Evolutionary conservation across 53 echinoderm and acorn worm genomes (phyloP).

Genomic region (Echinarachnius parma): DNA sequence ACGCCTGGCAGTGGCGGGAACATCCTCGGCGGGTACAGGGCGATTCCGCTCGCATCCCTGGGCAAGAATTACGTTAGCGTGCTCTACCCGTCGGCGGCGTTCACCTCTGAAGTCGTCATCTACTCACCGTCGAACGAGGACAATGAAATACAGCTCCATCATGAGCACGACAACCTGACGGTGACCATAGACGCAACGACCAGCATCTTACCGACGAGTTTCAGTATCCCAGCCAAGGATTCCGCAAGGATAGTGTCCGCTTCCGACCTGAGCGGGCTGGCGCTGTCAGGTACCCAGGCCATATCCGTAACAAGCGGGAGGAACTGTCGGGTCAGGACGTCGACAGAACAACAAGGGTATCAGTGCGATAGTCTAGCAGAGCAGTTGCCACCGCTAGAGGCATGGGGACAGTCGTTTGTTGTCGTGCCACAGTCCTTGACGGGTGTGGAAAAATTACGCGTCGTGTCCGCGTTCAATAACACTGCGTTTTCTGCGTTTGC

Average conservation of each 20-base stretch:
- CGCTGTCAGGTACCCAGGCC: not conserved
- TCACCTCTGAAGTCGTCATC: constrained; percentile 7
- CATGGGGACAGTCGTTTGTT: constrained; percentile 42
- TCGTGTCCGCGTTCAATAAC: constrained; percentile 33
- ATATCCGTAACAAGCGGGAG: constrained; percentile 1
- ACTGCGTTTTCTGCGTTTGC: constrained; percentile 2
- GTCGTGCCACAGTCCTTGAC: constrained; percentile 6
- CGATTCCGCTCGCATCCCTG: constrained; percentile 30
- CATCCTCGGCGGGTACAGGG: constrained; percentile 41
- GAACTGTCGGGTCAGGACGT: not conserved
- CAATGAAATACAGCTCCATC: not conserved
- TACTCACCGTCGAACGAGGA: not conserved
- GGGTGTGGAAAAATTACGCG: constrained; percentile 11
- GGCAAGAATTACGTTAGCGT: constrained; percentile 27
- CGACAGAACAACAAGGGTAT: too few relatives aligned
- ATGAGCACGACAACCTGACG: not conserved
- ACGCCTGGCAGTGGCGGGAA: constrained; percentile 16
- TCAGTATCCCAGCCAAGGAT: constrained; percentile 5
- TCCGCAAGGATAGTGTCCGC: constrained; percentile 19
- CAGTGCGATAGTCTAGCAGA: constrained; percentile 23
- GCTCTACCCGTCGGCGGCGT: constrained; percentile 4
- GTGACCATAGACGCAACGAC: not conserved
- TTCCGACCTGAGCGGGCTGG: constrained; percentile 20
- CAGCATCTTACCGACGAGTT: not conserved
- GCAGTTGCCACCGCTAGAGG: constrained; percentile 22